Evolutionary conservation across 2,797 vertebrate species (phyloP).

Genomic region (Uromys caudimaculatus): DNA sequence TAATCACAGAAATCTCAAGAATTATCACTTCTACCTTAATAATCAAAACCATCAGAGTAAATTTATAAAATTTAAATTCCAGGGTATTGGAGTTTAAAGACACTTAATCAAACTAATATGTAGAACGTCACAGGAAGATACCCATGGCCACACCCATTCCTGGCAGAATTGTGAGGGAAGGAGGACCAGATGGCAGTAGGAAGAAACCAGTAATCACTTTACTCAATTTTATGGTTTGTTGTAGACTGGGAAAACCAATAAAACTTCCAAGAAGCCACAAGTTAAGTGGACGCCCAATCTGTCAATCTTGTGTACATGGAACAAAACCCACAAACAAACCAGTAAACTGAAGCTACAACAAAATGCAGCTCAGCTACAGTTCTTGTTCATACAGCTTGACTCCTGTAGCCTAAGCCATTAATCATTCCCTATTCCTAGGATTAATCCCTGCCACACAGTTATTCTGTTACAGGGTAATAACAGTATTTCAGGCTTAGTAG

Average conservation of each 20-base stretch:
- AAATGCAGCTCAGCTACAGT: background rate
- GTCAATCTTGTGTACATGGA: background rate
- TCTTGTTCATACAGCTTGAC: background rate
- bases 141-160: background rate
- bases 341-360: background rate
- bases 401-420: background rate
- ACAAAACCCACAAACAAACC: background rate
- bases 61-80: slow-evolving; percentile 2
- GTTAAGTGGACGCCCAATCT: background rate
- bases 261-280: background rate
- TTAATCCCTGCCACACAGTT: background rate
- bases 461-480: background rate
- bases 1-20: background rate
- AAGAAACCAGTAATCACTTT: background rate
- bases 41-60: background rate
- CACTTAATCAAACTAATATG: background rate
- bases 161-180: background rate
- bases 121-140: background rate
- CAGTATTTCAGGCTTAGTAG: background rate
- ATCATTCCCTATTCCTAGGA: background rate
- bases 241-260: slow-evolving; percentile 10
- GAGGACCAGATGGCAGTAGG: background rate
- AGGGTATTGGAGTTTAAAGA: background rate
- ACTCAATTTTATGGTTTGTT: background rate
- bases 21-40: background rate